phyloP scores from a whole-genome alignment of 2,888 invertebrate species.

The Neoitamus cyanurus region DNA sequence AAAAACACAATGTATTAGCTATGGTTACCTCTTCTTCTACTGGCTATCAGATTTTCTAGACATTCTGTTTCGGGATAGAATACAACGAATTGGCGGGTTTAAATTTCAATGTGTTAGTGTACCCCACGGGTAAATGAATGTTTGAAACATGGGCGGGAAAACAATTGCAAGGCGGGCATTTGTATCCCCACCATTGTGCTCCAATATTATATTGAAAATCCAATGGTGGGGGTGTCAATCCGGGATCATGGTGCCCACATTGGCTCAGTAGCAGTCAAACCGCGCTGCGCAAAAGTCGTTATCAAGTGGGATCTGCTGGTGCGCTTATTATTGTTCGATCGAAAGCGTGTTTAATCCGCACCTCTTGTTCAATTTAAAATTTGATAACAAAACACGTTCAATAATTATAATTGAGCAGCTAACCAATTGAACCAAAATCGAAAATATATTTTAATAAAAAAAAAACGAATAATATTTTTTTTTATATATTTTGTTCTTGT shows the following conservation, averaged over 20 bases:
- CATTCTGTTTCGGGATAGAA: slow-evolving; percentile 10
- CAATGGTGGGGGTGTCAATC: slow-evolving; percentile 44
- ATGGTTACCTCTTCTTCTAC: slow-evolving; percentile 41
- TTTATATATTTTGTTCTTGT: too few species aligned
- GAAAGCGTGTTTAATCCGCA: slow-evolving; percentile 36
- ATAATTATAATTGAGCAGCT: too few species aligned
- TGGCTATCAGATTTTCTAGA: slow-evolving; percentile 42
- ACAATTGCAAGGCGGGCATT: slow-evolving; percentile 45
- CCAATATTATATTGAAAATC: not conserved
- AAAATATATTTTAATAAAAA: too few species aligned
- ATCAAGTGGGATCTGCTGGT: slow-evolving; percentile 35
- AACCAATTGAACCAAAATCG: not conserved
- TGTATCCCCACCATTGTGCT: slow-evolving; percentile 40
- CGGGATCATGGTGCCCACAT: slow-evolving; percentile 37
- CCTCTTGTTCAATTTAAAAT: not conserved
- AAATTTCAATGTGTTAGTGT: not conserved
- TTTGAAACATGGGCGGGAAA: slow-evolving; percentile 46
- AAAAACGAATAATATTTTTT: too few species aligned
- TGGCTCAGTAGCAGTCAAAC: slow-evolving; percentile 50
- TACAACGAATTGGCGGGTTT: not conserved
- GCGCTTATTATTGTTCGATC: slow-evolving; percentile 28
- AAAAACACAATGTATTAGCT: slow-evolving; percentile 28
- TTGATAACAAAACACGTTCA: not conserved
- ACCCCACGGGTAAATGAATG: slow-evolving; percentile 16
- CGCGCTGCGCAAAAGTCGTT: slow-evolving; percentile 50